Evolutionary conservation across 2,113 vertebrate genomes (phyloP), one percentile per base, ranked within the genome.

Genomic region (Trogon surrucura): DNA sequence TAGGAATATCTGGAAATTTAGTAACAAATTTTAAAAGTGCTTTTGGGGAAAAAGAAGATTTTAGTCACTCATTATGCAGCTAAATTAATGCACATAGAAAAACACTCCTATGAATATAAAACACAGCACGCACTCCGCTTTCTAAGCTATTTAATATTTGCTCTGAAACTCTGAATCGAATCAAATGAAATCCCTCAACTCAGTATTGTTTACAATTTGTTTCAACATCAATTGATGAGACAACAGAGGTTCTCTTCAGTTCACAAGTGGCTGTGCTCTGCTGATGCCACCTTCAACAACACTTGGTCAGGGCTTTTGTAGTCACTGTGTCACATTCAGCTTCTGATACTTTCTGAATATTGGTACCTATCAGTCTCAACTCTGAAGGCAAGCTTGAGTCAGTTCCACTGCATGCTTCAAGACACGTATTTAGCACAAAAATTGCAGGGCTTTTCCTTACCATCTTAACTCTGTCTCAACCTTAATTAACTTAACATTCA

Each of bases 41-140:
- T 97, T 91, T 91, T 96, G 96, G 83, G 95, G 80, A 91, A 97
- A 96, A 79, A 44, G 80, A 96, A 95, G 70, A 95, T 92, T 96
- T 95, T 95, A 96, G 93, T 93, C 83, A 95, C 57, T 95, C 84
- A 89, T 93, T 97, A 96, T 67, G 70, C 2, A 18, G 81, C 80
- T 91, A 91, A 95, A 89, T 92, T 93, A 96, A 95, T 93, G 8
- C 94, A 93, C 57, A 82, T 26, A 82, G 93, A 85, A 93, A 92
- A 86, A 81, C 84, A 73, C 61, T 89, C 84, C 72, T 87, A 93
- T 95, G 94, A 95, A 93, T 97, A 93, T 89, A 85, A 95, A 97
- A 65, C 56, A 80, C 34, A n/a, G 62, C 66, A 92, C 48, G 74
- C 71, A 70, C 44, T 93, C 58, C 53, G 82, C 73, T 92, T 95